Evolutionary conservation across 2,113 vertebrate species (phyloP), one percentile per base, ranked within the genome.

Genomic region (Nestor notabilis): DNA sequence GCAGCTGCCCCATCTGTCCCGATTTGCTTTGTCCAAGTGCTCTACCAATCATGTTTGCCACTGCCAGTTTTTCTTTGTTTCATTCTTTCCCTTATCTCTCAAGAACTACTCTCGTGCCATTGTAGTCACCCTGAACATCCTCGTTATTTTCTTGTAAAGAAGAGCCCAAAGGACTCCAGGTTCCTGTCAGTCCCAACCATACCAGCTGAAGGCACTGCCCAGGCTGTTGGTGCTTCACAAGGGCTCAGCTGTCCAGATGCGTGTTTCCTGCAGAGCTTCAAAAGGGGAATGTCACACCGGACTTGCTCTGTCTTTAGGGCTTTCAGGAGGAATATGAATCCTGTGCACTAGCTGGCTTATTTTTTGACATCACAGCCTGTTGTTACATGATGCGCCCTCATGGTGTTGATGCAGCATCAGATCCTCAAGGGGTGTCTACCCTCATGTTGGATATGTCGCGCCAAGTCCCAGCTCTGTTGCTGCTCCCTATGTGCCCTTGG

Each of bases 211-310:
- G 68, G 13, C 87, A 89, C 72, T 64, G 31, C 35, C 43, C 39
- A 46, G 49, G 37, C 43, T 72, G 33, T 7, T 64, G 52, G 10
- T 23, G 52, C 3, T 8, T 47, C 3, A 2, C 5, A 7, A 61
- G 31, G 33, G 33, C 53, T 69, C 15, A 1, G 14, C 25, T 69
- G 16, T n/a, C 79, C 39, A 46, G 29, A 69, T 49, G 11, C n/a
- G 18, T 19, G 5, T 56, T 70, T 44, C 50, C 27, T 64, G n/a
- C 50, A 68, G 70, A 35, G 47, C 35, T 1, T 50, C 35, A 24
- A 72, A 90, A 80, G 1, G 3, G 7, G n/a, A 84, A 20, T 20
- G 19, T 23, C 33, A 15, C 25, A 31, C 17, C 0, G 0, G 14
- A 6, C 47, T 60, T 50, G 13, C 37, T 50, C 20, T 3, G 10